These are phyloP conservation scores for Charina bottae DNA, from an alignment of 2,113 vertebrate species.

Conservation along the genomic window DNA sequence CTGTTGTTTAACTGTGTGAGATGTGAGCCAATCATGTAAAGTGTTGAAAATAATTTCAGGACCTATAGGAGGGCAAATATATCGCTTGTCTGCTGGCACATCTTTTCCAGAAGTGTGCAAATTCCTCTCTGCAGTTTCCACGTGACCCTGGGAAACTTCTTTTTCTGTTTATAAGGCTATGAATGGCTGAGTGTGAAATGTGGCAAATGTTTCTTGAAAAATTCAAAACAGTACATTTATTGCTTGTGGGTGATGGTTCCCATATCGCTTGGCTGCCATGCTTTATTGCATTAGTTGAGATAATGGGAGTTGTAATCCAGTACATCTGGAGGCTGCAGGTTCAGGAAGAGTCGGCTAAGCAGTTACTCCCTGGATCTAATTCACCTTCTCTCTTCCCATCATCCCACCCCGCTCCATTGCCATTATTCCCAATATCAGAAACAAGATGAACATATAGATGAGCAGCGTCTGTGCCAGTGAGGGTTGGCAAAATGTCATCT, in stretches of 20 bases:
- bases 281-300: too few relatives aligned
- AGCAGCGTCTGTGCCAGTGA: neutral
- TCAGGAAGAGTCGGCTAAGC: neutral
- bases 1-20: neutral
- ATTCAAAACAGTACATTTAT: too few relatives aligned
- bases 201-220: neutral
- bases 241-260: too few relatives aligned
- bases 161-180: neutral
- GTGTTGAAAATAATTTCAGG: too few relatives aligned
- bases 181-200: neutral
- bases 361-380: neutral
- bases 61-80: neutral
- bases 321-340: neutral
- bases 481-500: neutral
- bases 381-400: too few relatives aligned
- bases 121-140: too few relatives aligned
- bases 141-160: neutral
- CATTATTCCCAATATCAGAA: neutral
- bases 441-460: neutral
- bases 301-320: too few relatives aligned
- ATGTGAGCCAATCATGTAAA: neutral
- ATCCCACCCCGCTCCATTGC: too few relatives aligned
- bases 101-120: too few relatives aligned
- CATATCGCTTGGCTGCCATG: too few relatives aligned
- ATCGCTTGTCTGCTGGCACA: too few relatives aligned